phyloP scores from a whole-genome alignment of 2,113 vertebrate genomes.

The Megalops atlanticus region DNA sequence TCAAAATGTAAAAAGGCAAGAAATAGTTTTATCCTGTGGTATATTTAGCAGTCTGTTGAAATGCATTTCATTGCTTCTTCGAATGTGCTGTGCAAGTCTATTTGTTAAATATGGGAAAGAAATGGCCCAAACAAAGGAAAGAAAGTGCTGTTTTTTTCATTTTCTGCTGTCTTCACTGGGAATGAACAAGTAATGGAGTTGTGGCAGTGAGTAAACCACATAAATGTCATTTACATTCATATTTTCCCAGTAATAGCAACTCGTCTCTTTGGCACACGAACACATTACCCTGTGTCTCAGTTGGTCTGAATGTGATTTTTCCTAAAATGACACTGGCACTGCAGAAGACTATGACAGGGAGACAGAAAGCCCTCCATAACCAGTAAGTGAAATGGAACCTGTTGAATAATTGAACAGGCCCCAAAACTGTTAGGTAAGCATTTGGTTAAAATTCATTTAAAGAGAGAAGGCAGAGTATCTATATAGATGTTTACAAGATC shows the following conservation, averaged over 20 bases:
- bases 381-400: background rate
- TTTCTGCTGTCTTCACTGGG: background rate
- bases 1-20: constrained; percentile 63
- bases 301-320: background rate
- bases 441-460: too few species aligned
- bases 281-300: background rate
- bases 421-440: too few species aligned
- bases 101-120: constrained; percentile 55
- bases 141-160: constrained; percentile 46
- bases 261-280: background rate
- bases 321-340: background rate
- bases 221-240: background rate
- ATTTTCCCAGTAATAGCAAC: background rate
- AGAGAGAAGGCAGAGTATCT: too few species aligned
- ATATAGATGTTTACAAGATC: too few species aligned
- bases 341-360: background rate
- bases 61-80: constrained; percentile 64
- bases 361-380: background rate
- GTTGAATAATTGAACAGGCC: background rate
- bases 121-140: constrained; percentile 43
- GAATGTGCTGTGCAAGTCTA: constrained; percentile 58
- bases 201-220: background rate
- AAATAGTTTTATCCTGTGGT: constrained; percentile 69
- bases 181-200: background rate
- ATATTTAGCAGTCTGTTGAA: constrained; percentile 70